Percentiles rank a stretch among this genome's conserved stretches.
Evolutionary conservation across 2,797 vertebrate genomes (phyloP).

Genomic region (Phrynocephalus guinanensis): DNA sequence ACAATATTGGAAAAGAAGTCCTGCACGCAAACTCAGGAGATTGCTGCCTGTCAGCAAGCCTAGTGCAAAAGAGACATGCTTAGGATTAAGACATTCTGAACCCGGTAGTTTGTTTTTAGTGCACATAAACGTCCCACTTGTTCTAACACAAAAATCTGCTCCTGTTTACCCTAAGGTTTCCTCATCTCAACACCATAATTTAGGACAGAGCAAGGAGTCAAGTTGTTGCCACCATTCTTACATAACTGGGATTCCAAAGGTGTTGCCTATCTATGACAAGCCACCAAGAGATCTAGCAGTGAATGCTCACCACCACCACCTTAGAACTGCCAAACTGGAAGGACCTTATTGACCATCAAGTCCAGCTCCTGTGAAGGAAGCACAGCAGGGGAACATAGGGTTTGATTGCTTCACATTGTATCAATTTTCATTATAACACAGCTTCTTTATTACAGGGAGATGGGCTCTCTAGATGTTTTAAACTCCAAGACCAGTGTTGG

Average conservation of each 20-base stretch:
- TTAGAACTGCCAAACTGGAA: no score
- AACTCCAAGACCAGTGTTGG: background rate
- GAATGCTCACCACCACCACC: no score
- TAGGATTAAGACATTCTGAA: background rate
- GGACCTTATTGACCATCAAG: no score
- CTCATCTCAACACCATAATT: background rate
- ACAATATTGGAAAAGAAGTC: background rate
- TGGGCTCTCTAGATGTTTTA: background rate
- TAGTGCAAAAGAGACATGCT: background rate
- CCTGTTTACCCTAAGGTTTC: background rate
- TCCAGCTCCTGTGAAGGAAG: no score
- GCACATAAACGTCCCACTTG: background rate
- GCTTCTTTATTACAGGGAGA: background rate
- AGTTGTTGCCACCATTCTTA: background rate
- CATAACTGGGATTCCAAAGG: background rate
- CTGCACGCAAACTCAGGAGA: background rate
- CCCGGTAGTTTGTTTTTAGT: background rate
- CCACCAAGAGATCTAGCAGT: background rate
- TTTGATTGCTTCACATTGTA: no score
- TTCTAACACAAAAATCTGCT: background rate
- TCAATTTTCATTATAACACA: background rate
- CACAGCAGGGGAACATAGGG: no score
- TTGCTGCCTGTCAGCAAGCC: background rate
- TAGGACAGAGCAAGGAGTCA: background rate
- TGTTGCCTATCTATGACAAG: background rate